A percentile compares a stretch with the other conserved stretches of the same genome.
phyloP scores from a whole-genome alignment of 2,113 vertebrate genomes.

The Ptyas mucosa region DNA sequence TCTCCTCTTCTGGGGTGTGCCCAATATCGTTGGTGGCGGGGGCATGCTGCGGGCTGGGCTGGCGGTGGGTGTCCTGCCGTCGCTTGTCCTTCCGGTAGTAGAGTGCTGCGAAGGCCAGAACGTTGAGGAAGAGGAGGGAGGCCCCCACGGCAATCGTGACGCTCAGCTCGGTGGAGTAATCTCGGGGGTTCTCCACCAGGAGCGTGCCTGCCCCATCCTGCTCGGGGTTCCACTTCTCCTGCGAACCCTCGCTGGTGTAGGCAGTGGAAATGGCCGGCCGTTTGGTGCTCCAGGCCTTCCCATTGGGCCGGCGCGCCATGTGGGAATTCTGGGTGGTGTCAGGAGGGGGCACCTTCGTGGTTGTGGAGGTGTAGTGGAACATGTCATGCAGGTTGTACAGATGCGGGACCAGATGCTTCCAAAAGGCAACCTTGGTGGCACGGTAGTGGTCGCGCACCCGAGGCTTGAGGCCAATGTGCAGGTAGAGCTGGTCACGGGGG shows the following conservation, averaged over 20 bases:
- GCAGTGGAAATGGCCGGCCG: conserved; percentile 91
- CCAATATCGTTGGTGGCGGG: conserved; percentile 79
- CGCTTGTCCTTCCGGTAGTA: conserved; percentile 99
- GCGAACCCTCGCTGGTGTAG: conserved; percentile 87
- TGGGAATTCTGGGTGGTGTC: conserved; percentile 94
- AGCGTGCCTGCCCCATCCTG: conserved; percentile 83
- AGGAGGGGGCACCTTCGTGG: conserved; percentile 89
- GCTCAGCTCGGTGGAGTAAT: conserved; percentile 97
- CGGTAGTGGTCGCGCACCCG: conserved; percentile 97
- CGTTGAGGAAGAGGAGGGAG: conserved; percentile 95
- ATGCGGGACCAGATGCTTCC: conserved; percentile 98
- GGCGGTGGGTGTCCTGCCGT: conserved; percentile 86
- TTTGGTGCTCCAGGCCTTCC: conserved; percentile 94
- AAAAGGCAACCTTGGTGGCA: conserved; percentile 98
- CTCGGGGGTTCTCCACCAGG: conserved; percentile 89
- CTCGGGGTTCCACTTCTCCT: conserved; percentile 83
- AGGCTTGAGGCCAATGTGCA: conserved; percentile 97
- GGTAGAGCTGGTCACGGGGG: conserved; percentile 95
- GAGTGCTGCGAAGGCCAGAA: conserved; percentile 93
- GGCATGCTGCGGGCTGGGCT: conserved; percentile 87
- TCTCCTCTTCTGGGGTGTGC: conserved; percentile 89
- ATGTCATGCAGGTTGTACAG: conserved; percentile 98
- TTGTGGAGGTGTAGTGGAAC: conserved; percentile 99
- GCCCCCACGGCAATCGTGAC: conserved; percentile 97
- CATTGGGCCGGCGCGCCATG: conserved; percentile 88